phyloP scores from a whole-genome alignment of 2,113 vertebrate species.

The Carassius gibelio region DNA sequence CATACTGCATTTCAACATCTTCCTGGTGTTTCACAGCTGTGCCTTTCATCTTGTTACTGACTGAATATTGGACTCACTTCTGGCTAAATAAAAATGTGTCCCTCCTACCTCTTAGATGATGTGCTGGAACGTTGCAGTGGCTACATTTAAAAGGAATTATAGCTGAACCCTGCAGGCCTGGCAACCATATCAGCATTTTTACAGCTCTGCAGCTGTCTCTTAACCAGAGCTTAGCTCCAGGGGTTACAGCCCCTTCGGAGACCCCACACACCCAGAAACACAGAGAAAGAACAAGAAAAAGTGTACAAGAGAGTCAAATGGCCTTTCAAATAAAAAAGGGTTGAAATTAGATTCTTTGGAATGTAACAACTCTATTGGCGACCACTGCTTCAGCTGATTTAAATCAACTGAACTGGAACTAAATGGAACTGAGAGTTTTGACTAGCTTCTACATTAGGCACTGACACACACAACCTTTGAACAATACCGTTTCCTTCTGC shows the following conservation, averaged over 20 bases:
- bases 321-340: background rate
- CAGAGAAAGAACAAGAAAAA: background rate
- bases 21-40: slow-evolving; percentile 38
- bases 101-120: background rate
- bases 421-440: slow-evolving; percentile 23
- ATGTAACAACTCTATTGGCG: slow-evolving; percentile 1
- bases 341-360: background rate
- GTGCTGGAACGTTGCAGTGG: slow-evolving; percentile 39
- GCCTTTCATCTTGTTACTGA: slow-evolving; percentile 41
- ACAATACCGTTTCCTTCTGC: slow-evolving; percentile 7
- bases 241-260: slow-evolving; percentile 33
- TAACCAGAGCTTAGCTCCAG: slow-evolving; percentile 35
- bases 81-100: slow-evolving; percentile 37
- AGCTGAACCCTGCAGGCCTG: slow-evolving; percentile 43
- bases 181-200: slow-evolving; percentile 43
- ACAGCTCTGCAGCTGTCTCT: slow-evolving; percentile 26
- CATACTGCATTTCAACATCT: background rate
- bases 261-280: background rate
- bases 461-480: background rate
- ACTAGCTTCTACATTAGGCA: slow-evolving; percentile 10
- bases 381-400: slow-evolving; percentile 3
- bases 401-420: slow-evolving; percentile 17
- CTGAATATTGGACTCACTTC: slow-evolving; percentile 33
- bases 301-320: too few relatives aligned
- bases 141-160: slow-evolving; percentile 51